These are phyloP conservation scores for Coryphaenoides rupestris DNA, from an alignment of 2,113 vertebrate genomes.

Conservation along the genomic window DNA sequence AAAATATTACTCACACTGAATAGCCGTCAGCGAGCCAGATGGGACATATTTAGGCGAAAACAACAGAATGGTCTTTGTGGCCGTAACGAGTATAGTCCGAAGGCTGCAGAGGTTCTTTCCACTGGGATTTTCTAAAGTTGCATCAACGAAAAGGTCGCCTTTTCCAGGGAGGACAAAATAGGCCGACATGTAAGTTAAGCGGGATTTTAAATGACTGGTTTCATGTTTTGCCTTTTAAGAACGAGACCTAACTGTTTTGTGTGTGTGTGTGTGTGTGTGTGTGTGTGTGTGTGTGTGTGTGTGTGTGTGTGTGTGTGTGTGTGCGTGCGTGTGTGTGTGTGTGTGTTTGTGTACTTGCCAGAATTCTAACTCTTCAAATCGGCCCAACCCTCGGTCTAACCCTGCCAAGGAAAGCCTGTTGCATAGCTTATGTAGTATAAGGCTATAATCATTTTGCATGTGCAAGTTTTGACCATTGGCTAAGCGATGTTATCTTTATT, in stretches of 20 bases:
- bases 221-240: no score
- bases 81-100: background rate
- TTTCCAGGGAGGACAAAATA: background rate
- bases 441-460: no score
- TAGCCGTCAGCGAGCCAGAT: constrained; percentile 63
- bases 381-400: no score
- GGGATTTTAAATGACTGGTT: background rate
- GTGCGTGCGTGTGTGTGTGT: constrained; percentile 4
- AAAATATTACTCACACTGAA: constrained; percentile 68
- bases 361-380: background rate
- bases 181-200: background rate
- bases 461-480: no score
- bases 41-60: constrained; percentile 60
- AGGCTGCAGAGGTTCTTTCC: background rate
- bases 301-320: background rate
- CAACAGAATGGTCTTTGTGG: constrained; percentile 55
- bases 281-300: background rate
- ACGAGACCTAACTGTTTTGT: no score
- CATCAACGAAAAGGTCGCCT: background rate
- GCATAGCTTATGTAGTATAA: constrained; percentile 10
- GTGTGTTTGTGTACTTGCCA: constrained; percentile 3
- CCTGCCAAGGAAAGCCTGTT: constrained; percentile 2
- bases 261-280: no score
- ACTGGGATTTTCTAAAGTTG: constrained; percentile 25
- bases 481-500: no score